A percentile compares a stretch with the other conserved stretches of the same genome.
Evolutionary conservation across 2,888 invertebrate species (phyloP).

Genomic region (Drosophila cyrtoloma): DNA sequence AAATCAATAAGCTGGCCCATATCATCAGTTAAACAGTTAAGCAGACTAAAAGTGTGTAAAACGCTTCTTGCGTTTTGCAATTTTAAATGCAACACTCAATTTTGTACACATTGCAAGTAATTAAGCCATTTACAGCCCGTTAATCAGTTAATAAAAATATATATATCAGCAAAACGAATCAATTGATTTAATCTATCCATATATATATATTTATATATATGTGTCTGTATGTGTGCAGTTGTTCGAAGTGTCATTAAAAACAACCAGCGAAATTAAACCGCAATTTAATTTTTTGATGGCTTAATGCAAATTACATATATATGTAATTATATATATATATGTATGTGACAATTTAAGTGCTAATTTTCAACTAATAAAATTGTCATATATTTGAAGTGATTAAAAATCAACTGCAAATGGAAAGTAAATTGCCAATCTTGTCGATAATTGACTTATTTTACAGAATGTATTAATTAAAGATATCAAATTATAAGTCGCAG

Average conservation of each 20-base stretch:
- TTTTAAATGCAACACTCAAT: conserved; percentile 38
- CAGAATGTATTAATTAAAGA: conserved; percentile 32
- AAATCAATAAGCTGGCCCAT: conserved; percentile 69
- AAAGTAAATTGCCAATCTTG: not conserved
- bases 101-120: conserved; percentile 59
- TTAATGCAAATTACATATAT: conserved; percentile 40
- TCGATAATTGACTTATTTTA: conserved; percentile 1
- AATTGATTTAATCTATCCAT: conserved; percentile 57
- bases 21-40: conserved; percentile 63
- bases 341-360: conserved; percentile 13
- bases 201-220: conserved; percentile 4
- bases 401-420: conserved; percentile 18
- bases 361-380: conserved; percentile 69
- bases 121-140: conserved; percentile 71
- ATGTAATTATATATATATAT: conserved; percentile 1
- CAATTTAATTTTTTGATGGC: conserved; percentile 17
- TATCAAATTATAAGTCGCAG: not conserved
- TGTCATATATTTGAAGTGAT: conserved; percentile 13
- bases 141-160: conserved; percentile 69
- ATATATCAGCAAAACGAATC: conserved; percentile 11
- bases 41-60: conserved; percentile 32
- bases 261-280: conserved; percentile 21
- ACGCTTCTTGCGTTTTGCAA: conserved; percentile 18
- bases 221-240: conserved; percentile 12
- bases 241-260: conserved; percentile 23